Base-by-base conservation (phyloP, 2,113 vertebrate genomes). In the Brachyhypopomus gauderio region DNA sequence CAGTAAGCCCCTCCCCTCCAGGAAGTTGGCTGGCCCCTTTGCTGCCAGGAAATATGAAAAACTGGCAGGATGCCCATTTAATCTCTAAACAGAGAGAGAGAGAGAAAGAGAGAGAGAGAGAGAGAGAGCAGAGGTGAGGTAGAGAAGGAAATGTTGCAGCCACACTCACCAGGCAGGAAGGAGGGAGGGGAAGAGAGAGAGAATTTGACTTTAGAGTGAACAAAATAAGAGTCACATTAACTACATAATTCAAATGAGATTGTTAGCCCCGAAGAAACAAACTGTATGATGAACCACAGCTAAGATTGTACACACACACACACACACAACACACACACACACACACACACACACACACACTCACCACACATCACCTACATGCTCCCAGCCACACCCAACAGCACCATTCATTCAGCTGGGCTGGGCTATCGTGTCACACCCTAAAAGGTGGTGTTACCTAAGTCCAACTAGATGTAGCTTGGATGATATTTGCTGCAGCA, bases 11-110 rank as follows among this genome's bases (percentile, higher is more conserved):
- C 90, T 93, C 93, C 90, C 92, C 91, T 88, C 92, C 94, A 92
- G 95, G 94, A 95, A 95, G 93, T 93, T 86, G 89, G 91, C 89
- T 92, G 91, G 92, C 92, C 89, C 89, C 89, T 92, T 92, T 92
- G 87, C 90, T 96, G 95, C 94, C 94, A 94, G 94, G 93, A 96
- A 94, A 92, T 94, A 92, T 89, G 93, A 94, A 94, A 95, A 93
- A 92, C 93, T 95, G 96, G 96, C 94, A 95, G 93, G 89, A 93
- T 92, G 95, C 95, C 95, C 92, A 93, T 95, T 94, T 96, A 93
- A 95, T 95, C 95, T 95, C 95, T 93, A 93, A 88, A 90, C 90
- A 91, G 88, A 89, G 79, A 81, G 86, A n/a, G 72, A 81, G 85
- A 84, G 83, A 59, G 89, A 79, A 82, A 34, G 76, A 62, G 77